phyloP scores from a whole-genome alignment of 2,113 vertebrate species.

The Chaetura pelagica region DNA sequence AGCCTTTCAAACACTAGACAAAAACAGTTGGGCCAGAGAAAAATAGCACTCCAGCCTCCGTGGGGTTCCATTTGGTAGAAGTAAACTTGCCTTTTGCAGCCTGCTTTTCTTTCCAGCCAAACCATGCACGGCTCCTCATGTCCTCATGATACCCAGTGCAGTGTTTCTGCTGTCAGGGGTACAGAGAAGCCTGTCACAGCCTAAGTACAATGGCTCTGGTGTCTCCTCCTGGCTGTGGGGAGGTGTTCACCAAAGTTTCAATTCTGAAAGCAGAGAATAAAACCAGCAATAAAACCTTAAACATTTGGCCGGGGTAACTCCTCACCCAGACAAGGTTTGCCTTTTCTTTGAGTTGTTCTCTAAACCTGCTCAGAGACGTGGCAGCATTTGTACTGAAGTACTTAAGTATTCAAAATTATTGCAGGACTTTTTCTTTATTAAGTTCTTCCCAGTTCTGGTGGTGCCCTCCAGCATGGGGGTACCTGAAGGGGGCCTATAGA shows the following conservation, averaged over 20 bases:
- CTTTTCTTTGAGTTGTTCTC: neutral
- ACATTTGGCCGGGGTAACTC: neutral
- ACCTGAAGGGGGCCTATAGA: too few species aligned
- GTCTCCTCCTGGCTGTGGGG: neutral
- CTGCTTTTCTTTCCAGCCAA: neutral
- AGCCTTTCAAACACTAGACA: neutral
- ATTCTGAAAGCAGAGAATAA: too few species aligned
- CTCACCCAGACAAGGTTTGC: neutral
- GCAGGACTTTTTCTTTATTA: neutral
- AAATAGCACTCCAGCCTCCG: neutral
- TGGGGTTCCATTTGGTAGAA: neutral
- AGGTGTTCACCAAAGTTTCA: neutral
- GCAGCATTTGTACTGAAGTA: neutral
- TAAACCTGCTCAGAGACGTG: neutral
- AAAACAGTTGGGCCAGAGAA: neutral
- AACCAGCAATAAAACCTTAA: too few species aligned
- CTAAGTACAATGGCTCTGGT: neutral
- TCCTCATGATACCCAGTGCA: neutral
- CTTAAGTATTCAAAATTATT: neutral
- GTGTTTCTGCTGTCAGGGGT: too few species aligned
- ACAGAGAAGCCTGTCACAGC: neutral
- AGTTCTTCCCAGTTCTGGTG: neutral
- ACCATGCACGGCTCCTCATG: neutral
- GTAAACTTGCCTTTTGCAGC: neutral
- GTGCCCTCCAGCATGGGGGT: neutral